A percentile compares a stretch with the other conserved stretches of the same genome.
Conservation (phyloP, 2,797 vertebrate genomes). For the Melanogrammus aeglefinus region DNA sequence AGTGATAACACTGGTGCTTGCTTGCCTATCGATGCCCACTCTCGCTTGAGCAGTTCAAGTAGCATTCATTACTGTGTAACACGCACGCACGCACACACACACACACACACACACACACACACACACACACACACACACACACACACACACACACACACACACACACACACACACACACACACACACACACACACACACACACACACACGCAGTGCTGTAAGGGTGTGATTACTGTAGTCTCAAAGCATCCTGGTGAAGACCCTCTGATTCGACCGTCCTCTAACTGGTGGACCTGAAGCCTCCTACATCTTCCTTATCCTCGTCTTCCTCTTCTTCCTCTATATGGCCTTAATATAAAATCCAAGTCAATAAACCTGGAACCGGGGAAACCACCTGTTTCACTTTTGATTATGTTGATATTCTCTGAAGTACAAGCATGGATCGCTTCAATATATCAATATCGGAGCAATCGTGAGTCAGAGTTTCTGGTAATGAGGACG, state of each 20-base stretch:
- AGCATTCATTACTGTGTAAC: slow-evolving; percentile 54
- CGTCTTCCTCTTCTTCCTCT: no score
- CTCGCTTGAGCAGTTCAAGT: slow-evolving; percentile 44
- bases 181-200: not conserved
- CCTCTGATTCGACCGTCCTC: slow-evolving; percentile 4
- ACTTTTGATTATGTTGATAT: no score
- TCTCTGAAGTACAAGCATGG: no score
- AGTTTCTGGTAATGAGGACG: no score
- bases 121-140: not conserved
- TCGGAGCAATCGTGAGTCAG: no score
- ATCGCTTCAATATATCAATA: no score
- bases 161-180: not conserved
- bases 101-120: not conserved
- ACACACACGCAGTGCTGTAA: slow-evolving; percentile 8
- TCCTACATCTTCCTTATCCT: slow-evolving; percentile 11
- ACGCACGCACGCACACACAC: not conserved
- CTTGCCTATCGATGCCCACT: slow-evolving; percentile 51
- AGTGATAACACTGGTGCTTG: slow-evolving; percentile 38
- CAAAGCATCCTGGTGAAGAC: not conserved
- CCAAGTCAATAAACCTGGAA: no score
- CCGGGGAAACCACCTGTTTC: no score
- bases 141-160: not conserved
- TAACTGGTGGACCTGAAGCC: not conserved
- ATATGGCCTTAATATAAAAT: no score
- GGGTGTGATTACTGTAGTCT: not conserved